Evolutionary conservation across 2,888 invertebrate species (phyloP), one percentile per base, ranked within the genome.

Genomic region (Pycnomerus fuliginosus): DNA sequence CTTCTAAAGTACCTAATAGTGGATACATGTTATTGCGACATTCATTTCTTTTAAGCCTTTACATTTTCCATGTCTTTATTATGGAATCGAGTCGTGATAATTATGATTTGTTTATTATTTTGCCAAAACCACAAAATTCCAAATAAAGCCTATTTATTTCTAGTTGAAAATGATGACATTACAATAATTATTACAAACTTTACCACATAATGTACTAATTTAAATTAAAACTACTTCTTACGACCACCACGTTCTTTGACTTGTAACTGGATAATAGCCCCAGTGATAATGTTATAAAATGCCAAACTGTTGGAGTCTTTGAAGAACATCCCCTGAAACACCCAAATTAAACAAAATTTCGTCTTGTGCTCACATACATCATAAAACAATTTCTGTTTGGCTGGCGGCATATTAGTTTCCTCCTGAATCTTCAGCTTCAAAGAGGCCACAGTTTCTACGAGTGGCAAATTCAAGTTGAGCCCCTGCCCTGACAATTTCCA

Each of bases 171-270:
- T n/a, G n/a, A n/a, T n/a, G n/a, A n/a, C n/a, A n/a, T n/a, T n/a
- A n/a, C n/a, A n/a, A n/a, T n/a, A n/a, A n/a, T n/a, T n/a, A n/a
- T n/a, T n/a, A n/a, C n/a, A n/a, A n/a, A n/a, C n/a, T n/a, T n/a
- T n/a, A n/a, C n/a, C n/a, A n/a, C n/a, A n/a, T n/a, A n/a, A n/a
- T n/a, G n/a, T n/a, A n/a, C n/a, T n/a, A n/a, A n/a, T n/a, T n/a
- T n/a, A n/a, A n/a, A n/a, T n/a, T 20, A 25, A 32, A 11, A 32
- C 77, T 87, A 98, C 70, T 97, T 97, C 76, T 97, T 99, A 42
- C 97, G 80, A 11, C 98, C 98, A 67, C 98, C 98, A 73, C 98
- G 84, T 73, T 99, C 98, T 74, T 99, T 99, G 38, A 97, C 82
- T 68, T 95, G 90, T 48, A 99, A 78, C 56, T 90, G 88, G 23